A percentile compares a stretch with the other conserved stretches of the same genome.
Conservation (phyloP, 2,113 vertebrate species). For the Pelecanoides urinatrix region DNA sequence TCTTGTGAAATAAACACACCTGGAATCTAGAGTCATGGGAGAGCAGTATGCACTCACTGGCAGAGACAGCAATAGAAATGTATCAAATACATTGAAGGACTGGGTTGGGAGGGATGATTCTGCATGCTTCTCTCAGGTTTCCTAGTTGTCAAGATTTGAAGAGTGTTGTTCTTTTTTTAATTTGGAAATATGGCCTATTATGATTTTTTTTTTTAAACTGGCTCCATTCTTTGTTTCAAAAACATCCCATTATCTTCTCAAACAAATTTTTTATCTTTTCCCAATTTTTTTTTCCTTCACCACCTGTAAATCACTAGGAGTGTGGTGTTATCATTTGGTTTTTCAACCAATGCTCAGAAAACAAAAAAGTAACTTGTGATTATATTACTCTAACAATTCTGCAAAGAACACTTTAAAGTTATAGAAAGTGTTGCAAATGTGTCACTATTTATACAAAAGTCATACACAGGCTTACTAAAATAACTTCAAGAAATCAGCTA, state of each 20-base stretch:
- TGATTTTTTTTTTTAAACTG: too few relatives aligned
- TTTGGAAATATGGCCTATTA: neutral
- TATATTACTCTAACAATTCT: neutral
- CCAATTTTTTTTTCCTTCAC: neutral
- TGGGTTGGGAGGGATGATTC: neutral
- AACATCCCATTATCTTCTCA: neutral
- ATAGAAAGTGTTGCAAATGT: neutral
- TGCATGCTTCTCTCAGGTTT: neutral
- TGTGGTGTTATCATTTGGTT: neutral
- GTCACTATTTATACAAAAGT: neutral
- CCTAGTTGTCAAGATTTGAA: neutral
- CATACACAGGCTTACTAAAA: neutral
- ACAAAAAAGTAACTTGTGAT: neutral
- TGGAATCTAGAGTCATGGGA: neutral
- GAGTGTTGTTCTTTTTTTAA: neutral
- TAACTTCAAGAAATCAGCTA: neutral
- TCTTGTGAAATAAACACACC: neutral
- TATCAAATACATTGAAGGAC: too few relatives aligned
- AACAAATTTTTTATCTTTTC: neutral
- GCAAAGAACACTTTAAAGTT: neutral
- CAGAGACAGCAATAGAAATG: neutral
- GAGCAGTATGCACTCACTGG: neutral
- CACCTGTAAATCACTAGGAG: neutral
- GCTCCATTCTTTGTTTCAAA: neutral
- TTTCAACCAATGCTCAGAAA: neutral